Evolutionary conservation across 2,797 vertebrate genomes (phyloP), one percentile per base, ranked within the genome.

Genomic region (Parambassis ranga): DNA sequence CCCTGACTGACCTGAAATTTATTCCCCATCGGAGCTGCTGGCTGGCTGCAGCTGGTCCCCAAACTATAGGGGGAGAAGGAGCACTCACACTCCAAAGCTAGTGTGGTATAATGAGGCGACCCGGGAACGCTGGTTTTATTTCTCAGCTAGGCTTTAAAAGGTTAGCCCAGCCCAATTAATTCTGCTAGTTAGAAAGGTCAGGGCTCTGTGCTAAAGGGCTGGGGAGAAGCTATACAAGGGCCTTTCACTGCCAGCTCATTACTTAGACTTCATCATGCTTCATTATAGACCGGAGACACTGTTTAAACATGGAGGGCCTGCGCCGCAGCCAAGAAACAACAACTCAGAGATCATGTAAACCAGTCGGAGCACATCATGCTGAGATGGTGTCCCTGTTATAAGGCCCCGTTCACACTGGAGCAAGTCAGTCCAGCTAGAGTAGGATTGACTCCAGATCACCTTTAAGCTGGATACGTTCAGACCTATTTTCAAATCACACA

Each of bases 141-240:
- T 84, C 72, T 68, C 76, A 69, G 79, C 75, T 82, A 81, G 83
- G 64, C 74, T 87, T 84, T 57, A 65, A 92, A 93, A 93, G 91
- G 92, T 93, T 93, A 91, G 84, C 70, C 64, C 50, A 13, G 76
- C 80, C 90, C 89, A 92, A 93, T 93, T 93, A 93, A 92, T 90
- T 88, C 72, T 56, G 71, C 80, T 87, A 71, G 88, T 92, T 92
- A 93, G 88, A 93, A 93, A 94, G 91, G 91, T 92, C 91, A 92
- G 56, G 64, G 80, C 85, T 83, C 78, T 57, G 67, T 86, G 86
- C 75, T 82, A 87, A 86, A 89, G 81, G 83, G 80, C 85, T 82
- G 57, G 86, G 86, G 88, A 80, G 80, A 75, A 74, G 61, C 65
- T 74, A 65, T 75, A 79, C 64, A 51, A 81, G 70, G 77, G 73